A percentile compares a stretch with the other conserved stretches of the same genome.
Conservation (phyloP, 1,140 invertebrate species). For the Nylanderia fulva region DNA sequence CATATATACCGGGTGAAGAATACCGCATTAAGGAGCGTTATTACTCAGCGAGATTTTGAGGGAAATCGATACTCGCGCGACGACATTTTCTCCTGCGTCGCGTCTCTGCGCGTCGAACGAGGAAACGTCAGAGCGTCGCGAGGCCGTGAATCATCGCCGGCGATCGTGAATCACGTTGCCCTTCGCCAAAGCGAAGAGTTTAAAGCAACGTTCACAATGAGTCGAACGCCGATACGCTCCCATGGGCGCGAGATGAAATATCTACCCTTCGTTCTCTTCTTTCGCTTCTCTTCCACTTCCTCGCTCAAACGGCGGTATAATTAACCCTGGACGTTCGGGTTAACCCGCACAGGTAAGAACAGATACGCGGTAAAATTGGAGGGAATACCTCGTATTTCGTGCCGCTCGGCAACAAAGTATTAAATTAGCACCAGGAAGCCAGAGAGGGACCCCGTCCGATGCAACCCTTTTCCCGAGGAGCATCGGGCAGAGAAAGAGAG, state of each 20-base stretch:
- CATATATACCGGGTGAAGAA: background rate
- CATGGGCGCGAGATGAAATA: constrained; percentile 71
- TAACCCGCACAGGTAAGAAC: constrained; percentile 66
- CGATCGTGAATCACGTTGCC: constrained; percentile 75
- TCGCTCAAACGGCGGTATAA: constrained; percentile 60
- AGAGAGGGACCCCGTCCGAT: constrained; percentile 8
- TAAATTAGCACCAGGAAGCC: constrained; percentile 62
- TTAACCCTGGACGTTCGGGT: constrained; percentile 70
- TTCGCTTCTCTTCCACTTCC: background rate
- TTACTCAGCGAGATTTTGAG: constrained; percentile 2
- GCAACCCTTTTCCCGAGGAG: constrained; percentile 49
- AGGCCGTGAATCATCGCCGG: constrained; percentile 74
- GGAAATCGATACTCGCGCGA: constrained; percentile 42
- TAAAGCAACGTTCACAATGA: constrained; percentile 54
- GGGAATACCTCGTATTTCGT: constrained; percentile 57
- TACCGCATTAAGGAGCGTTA: background rate
- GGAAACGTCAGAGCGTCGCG: constrained; percentile 65
- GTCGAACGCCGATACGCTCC: background rate
- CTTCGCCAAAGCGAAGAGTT: constrained; percentile 60
- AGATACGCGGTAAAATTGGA: constrained; percentile 36
- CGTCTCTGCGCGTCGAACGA: constrained; percentile 69
- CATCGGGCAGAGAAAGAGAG: background rate
- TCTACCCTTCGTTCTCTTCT: constrained; percentile 31
- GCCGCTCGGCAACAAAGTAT: constrained; percentile 58
- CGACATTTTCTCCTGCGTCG: constrained; percentile 52